Percentiles rank a stretch among this genome's conserved stretches.
phyloP scores from a whole-genome alignment of 2,113 vertebrate species.

The Micronycteris hirsuta region DNA sequence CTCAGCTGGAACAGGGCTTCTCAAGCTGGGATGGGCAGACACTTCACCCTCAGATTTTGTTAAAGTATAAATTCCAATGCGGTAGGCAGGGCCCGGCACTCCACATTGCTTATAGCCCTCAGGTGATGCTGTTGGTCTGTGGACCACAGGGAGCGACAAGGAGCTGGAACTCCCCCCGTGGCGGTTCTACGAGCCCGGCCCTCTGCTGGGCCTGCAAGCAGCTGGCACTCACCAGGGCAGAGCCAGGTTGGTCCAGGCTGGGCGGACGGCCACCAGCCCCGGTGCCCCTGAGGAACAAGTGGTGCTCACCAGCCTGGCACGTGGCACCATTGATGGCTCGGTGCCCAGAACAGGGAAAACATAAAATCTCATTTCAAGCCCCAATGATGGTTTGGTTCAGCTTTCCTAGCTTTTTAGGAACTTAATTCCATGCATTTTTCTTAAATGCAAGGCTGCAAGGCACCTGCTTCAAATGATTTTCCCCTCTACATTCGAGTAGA shows the following conservation, averaged over 20 bases:
- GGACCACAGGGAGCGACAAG: background rate
- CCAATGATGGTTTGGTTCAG: constrained; percentile 63
- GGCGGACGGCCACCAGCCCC: constrained; percentile 16
- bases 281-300: constrained; percentile 39
- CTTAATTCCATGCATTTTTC: constrained; percentile 74
- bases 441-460: constrained; percentile 71
- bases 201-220: background rate
- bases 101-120: background rate
- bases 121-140: background rate
- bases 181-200: background rate
- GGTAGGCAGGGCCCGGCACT: background rate
- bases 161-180: background rate
- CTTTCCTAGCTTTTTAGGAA: constrained; percentile 70
- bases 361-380: constrained; percentile 75
- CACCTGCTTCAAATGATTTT: constrained; percentile 50
- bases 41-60: background rate
- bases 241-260: constrained; percentile 37
- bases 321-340: constrained; percentile 50
- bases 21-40: background rate
- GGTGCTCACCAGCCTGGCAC: constrained; percentile 45
- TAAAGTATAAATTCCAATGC: background rate
- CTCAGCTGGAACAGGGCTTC: background rate
- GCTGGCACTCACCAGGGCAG: constrained; percentile 40
- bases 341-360: constrained; percentile 43
- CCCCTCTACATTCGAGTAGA: constrained; percentile 35